These are phyloP conservation scores for Armadillidium nasatum DNA, from an alignment of 1,140 invertebrate species.

Conservation along the genomic window DNA sequence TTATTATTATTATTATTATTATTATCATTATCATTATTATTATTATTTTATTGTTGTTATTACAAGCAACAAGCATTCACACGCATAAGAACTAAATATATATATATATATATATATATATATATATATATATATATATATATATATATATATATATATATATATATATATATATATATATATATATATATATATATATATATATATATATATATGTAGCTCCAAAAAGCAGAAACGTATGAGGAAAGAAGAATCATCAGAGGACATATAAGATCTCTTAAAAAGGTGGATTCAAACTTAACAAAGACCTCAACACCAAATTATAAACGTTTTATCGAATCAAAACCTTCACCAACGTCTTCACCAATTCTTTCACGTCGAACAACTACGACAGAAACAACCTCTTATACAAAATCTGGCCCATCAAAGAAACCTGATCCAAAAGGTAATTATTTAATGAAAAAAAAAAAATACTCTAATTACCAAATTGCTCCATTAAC, in stretches of 20 bases:
- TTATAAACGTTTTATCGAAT: constrained; percentile 23
- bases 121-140: constrained; percentile 8
- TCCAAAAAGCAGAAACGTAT: constrained; percentile 67
- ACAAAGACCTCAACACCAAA: constrained; percentile 24
- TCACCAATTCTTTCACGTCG: not conserved
- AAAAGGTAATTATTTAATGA: too few species aligned
- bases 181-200: constrained; percentile 8
- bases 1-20: too few species aligned
- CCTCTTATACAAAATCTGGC: too few species aligned
- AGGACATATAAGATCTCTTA: constrained; percentile 64
- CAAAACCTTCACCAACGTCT: constrained; percentile 11
- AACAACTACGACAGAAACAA: not conserved
- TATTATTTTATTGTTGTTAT: too few species aligned
- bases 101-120: not conserved
- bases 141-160: constrained; percentile 12
- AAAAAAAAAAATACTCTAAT: too few species aligned
- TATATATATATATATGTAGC: constrained; percentile 51
- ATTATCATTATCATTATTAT: too few species aligned
- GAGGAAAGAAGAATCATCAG: constrained; percentile 67
- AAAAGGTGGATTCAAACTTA: constrained; percentile 26
- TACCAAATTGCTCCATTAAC: too few species aligned
- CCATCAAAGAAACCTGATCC: too few species aligned
- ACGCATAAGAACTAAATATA: not conserved
- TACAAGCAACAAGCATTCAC: too few species aligned
- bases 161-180: constrained; percentile 15